A percentile compares a stretch with the other conserved stretches of the same genome.
These are phyloP conservation scores for Nylanderia fulva DNA, from an alignment of 1,140 invertebrate species.

Conservation along the genomic window DNA sequence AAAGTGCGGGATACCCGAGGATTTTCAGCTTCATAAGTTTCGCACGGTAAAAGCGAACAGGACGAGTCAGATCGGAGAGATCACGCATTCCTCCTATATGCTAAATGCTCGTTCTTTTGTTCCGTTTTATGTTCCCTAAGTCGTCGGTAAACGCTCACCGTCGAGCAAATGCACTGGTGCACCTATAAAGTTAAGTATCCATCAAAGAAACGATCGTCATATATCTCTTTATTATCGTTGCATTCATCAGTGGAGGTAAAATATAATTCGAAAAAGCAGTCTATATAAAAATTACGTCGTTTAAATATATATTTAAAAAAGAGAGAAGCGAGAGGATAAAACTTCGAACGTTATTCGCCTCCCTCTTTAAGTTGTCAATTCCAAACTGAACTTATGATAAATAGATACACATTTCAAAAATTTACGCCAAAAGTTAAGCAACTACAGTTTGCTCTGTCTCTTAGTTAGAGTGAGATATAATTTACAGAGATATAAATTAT, in stretches of 20 bases:
- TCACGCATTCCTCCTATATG: constrained; percentile 29
- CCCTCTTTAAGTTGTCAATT: too few species aligned
- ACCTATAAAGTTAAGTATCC: not conserved
- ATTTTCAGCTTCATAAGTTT: constrained; percentile 55
- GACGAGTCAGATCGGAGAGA: constrained; percentile 26
- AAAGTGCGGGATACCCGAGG: constrained; percentile 40
- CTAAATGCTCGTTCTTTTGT: constrained; percentile 52
- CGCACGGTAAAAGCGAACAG: constrained; percentile 46
- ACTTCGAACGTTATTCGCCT: too few species aligned
- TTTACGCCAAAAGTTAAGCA: too few species aligned
- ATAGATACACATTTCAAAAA: too few species aligned
- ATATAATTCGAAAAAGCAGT: not conserved
- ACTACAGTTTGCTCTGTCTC: not conserved
- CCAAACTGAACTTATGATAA: too few species aligned
- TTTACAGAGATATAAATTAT: not conserved
- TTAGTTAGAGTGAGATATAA: not conserved
- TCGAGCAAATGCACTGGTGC: too few species aligned
- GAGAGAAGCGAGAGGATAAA: too few species aligned
- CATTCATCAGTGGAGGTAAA: not conserved
- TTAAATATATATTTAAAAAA: too few species aligned
- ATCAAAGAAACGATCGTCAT: not conserved
- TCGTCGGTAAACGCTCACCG: not conserved
- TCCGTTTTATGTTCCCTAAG: constrained; percentile 11
- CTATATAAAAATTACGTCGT: too few species aligned
- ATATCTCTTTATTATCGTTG: not conserved